Percentiles rank a stretch among this genome's conserved stretches.
phyloP scores from a whole-genome alignment of 1,140 invertebrate species.

The Ceratoteleas bidentatus region DNA sequence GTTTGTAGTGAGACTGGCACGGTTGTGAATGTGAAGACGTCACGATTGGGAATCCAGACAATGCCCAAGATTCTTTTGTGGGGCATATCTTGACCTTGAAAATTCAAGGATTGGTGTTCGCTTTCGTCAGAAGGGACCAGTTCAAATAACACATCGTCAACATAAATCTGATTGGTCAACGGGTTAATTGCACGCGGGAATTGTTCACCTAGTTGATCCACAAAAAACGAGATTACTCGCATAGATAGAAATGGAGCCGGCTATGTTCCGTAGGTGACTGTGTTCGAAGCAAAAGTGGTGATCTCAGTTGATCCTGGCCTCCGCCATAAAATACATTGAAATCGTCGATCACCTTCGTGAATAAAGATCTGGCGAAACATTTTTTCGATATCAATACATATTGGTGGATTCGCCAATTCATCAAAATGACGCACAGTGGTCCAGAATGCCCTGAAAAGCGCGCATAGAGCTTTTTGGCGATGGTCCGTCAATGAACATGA shows the following conservation, averaged over 20 bases:
- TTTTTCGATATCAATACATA: constrained; percentile 75
- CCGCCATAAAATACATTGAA: constrained; percentile 49
- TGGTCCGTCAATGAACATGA: too few species aligned
- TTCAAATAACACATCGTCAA: constrained; percentile 77
- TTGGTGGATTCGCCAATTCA: constrained; percentile 51
- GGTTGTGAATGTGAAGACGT: not conserved
- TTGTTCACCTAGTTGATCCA: constrained; percentile 50
- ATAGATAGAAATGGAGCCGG: constrained; percentile 72
- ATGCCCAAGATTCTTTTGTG: constrained; percentile 57
- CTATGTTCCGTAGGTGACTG: constrained; percentile 39
- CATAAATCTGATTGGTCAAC: constrained; percentile 23
- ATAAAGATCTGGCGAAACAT: constrained; percentile 74
- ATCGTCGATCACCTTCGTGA: not conserved
- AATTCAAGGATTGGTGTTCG: not conserved
- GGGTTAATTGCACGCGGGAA: constrained; percentile 45
- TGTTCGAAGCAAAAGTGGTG: constrained; percentile 18
- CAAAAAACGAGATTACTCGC: constrained; percentile 70
- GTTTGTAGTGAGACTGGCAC: not conserved
- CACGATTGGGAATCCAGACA: not conserved
- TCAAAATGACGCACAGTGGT: not conserved
- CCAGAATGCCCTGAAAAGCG: too few species aligned
- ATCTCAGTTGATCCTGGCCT: not conserved
- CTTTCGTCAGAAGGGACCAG: not conserved
- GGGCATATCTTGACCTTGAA: constrained; percentile 15
- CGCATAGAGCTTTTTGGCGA: too few species aligned